Evolutionary conservation across 2,888 invertebrate genomes (phyloP).

Genomic region (Buathra laborator): DNA sequence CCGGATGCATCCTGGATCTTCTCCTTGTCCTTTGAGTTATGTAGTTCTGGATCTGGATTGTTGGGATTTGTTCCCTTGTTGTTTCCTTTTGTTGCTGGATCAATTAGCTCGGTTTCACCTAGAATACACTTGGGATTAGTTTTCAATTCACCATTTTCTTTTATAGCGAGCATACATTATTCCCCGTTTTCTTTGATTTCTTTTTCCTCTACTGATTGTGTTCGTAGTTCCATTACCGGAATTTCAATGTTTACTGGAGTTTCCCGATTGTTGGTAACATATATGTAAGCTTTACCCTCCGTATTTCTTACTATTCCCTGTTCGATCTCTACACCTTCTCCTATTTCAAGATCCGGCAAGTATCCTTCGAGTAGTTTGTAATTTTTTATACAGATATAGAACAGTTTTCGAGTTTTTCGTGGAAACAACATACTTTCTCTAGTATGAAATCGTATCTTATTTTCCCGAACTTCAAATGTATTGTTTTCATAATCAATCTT

Average conservation of each 20-base stretch:
- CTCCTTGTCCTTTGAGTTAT: background rate
- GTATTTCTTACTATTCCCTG: constrained; percentile 18
- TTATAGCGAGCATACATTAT: too few species aligned
- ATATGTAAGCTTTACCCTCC: constrained; percentile 21
- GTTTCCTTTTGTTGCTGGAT: too few species aligned
- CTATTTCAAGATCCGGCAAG: constrained; percentile 1
- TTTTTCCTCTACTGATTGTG: too few species aligned
- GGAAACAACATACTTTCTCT: constrained; percentile 36
- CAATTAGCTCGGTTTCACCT: too few species aligned
- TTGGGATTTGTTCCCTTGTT: too few species aligned
- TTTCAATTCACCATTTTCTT: too few species aligned
- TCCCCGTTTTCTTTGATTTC: too few species aligned
- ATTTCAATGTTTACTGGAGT: constrained; percentile 2
- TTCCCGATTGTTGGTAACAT: constrained; percentile 22
- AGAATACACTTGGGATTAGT: too few species aligned
- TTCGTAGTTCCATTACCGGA: constrained; percentile 4
- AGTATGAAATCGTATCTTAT: constrained; percentile 14
- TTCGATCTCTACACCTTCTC: constrained; percentile 21
- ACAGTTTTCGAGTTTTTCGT: background rate
- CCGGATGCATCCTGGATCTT: background rate
- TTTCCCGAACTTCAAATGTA: constrained; percentile 7
- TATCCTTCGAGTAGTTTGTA: constrained; percentile 24
- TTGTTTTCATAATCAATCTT: constrained; percentile 39
- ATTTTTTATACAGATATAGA: constrained; percentile 20
- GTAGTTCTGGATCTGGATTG: too few species aligned